These are phyloP conservation scores for Thermophis baileyi DNA, from an alignment of 2,113 vertebrate genomes.

Conservation along the genomic window DNA sequence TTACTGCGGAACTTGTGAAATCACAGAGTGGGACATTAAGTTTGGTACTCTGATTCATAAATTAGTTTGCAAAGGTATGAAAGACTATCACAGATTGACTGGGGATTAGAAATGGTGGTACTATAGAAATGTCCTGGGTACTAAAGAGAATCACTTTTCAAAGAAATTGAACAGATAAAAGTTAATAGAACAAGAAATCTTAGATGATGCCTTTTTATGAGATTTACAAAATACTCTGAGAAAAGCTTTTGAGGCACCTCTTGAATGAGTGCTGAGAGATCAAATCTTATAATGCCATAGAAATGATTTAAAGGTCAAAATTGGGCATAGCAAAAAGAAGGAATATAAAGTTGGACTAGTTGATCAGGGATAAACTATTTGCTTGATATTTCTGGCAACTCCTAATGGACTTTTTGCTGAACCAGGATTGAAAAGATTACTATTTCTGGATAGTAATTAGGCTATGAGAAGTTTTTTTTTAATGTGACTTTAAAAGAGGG, in stretches of 20 bases:
- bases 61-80: background rate
- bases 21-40: background rate
- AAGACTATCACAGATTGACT: background rate
- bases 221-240: background rate
- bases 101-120: background rate
- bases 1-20: background rate
- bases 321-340: background rate
- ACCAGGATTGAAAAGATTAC: background rate
- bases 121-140: background rate
- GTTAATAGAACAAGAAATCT: background rate
- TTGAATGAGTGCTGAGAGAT: background rate
- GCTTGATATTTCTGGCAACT: background rate
- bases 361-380: background rate
- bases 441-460: background rate
- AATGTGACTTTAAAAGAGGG: background rate
- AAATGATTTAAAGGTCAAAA: background rate
- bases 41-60: background rate
- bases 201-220: background rate
- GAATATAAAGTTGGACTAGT: background rate
- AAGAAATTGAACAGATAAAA: background rate
- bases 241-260: background rate
- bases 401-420: background rate
- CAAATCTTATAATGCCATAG: background rate
- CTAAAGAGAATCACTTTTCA: constrained; percentile 43
- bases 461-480: background rate